Base-by-base conservation (phyloP, 2,113 vertebrate genomes). In the Ploceus nigricollis region DNA sequence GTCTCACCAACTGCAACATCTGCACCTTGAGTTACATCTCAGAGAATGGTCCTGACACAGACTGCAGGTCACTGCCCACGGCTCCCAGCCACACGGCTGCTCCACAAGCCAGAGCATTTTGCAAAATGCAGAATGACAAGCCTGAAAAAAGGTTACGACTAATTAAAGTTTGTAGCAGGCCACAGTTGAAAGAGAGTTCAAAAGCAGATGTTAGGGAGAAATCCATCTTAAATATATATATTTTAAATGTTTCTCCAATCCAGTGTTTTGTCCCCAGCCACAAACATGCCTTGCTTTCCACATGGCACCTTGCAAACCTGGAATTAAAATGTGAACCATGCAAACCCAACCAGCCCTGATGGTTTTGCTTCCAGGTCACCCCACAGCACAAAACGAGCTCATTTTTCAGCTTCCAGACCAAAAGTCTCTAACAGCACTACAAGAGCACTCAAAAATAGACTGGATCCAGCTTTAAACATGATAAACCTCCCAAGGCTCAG, bases 61-160 rank as follows among this genome's bases (percentile, higher is more conserved):
- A 61, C 69, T 72, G 87, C 82, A 91, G 84, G 94, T 76, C 71
- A 30, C 78, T 93, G 90, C 73, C 77, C 91, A 24, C 25, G 23
- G 94, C 94, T 85, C 33, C 79, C 1, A 3, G 88, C 94, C 76
- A 71, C 70, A 17, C 14, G 13, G 86, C 73, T 56, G 44, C 53
- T 54, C 72, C 60, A 3, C 54, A 1, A 95, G 87, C 87, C 91
- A 91, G 60, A 48, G 61, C 77, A 37, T 51, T 93, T 31, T 60
- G 70, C 70, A 79, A 90, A 94, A 95, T 81, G 65, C 60, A 72
- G 69, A 66, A 73, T 56, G 95, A 95, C 93, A 94, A 92, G 91
- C 35, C 64, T 75, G 53, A 84, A 87, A 87, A 87, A 72, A 92
- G 89, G 68, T 40, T 95, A 83, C 48, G 7, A 21, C 28, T 82